These are phyloP conservation scores for Cryptophagus acutangulus DNA, from an alignment of 2,888 invertebrate species.

Conservation along the genomic window DNA sequence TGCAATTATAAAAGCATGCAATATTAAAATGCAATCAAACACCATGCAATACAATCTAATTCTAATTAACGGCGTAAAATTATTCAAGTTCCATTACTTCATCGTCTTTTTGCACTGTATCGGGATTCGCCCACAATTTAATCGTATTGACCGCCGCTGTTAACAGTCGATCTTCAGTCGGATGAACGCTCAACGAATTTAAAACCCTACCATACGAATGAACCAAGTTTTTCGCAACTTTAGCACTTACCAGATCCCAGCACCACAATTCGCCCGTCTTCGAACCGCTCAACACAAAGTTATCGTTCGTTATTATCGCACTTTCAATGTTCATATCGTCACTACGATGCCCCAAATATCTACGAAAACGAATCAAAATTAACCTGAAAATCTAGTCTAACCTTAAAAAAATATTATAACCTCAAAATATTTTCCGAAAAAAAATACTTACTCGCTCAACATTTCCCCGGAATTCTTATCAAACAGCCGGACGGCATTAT, in stretches of 20 bases:
- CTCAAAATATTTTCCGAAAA: too few species aligned
- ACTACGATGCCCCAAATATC: constrained; percentile 78
- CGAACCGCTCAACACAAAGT: constrained; percentile 84
- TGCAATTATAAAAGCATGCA: too few species aligned
- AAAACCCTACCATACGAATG: constrained; percentile 59
- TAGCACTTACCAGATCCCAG: constrained; percentile 84
- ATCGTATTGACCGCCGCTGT: constrained; percentile 71
- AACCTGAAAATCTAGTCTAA: not conserved
- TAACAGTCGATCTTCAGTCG: constrained; percentile 64
- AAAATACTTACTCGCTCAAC: constrained; percentile 56
- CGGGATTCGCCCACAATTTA: constrained; percentile 60
- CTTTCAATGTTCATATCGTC: constrained; percentile 84
- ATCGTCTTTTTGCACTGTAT: too few species aligned
- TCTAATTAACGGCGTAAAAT: too few species aligned
- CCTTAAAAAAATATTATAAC: too few species aligned
- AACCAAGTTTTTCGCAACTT: constrained; percentile 52
- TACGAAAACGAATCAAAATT: constrained; percentile 36
- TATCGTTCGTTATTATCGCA: constrained; percentile 77
- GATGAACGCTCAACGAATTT: constrained; percentile 79
- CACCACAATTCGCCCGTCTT: constrained; percentile 78
- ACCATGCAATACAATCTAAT: too few species aligned
- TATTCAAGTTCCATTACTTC: constrained; percentile 4
- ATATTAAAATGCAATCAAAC: too few species aligned
- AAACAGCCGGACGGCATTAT: constrained; percentile 75
- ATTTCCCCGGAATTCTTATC: constrained; percentile 83